Base-by-base conservation (phyloP, 2,888 invertebrate genomes). In the Monopis laevigella region DNA sequence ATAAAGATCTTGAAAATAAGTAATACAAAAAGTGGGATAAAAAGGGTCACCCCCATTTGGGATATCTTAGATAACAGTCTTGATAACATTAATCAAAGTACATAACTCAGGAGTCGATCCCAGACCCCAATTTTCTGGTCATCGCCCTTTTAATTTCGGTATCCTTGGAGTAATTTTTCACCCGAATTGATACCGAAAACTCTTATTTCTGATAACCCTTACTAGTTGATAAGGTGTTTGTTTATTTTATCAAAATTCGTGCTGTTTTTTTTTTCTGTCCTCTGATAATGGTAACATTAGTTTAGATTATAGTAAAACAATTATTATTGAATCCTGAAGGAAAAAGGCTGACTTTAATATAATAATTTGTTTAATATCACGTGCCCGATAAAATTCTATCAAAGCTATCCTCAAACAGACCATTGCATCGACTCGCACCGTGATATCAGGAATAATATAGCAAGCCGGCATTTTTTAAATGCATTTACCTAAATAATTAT, bases 1-100 rank as follows among this genome's bases (percentile, higher is more conserved):
- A 36, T 36, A 36, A 21, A 19, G 12, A 13, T 16, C 4, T 13
- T 14, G 21, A 18, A 36, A 36, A 21, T 21, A n/a, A n/a, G n/a
- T n/a, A n/a, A n/a, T n/a, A n/a, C n/a, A 16, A 36, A 36, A 36
- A 19, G 17, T 19, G 13, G 21, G 18, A 48, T 48, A 51, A 53
- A 54, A 56, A 59, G 59, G 59, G 59, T 58, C 58, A 59, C 51
- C 58, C 69, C 60, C 62, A 69, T 70, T 73, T 66, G 61, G 57
- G 56, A 58, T 58, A 26, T 55, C 42, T 58, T 51, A 60, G 77
- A 78, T 77, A 70, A 64, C 62, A 50, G 54, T 48, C 53, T 54
- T 71, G 80, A 78, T 77, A 81, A 70, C 72, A 75, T 77, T 78
- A 75, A 80, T 81, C 78, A 73, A 65, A 61, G 60, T 58, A 60